Evolutionary conservation across 2,797 vertebrate species (phyloP).

Genomic region (Rhynchonycteris naso): DNA sequence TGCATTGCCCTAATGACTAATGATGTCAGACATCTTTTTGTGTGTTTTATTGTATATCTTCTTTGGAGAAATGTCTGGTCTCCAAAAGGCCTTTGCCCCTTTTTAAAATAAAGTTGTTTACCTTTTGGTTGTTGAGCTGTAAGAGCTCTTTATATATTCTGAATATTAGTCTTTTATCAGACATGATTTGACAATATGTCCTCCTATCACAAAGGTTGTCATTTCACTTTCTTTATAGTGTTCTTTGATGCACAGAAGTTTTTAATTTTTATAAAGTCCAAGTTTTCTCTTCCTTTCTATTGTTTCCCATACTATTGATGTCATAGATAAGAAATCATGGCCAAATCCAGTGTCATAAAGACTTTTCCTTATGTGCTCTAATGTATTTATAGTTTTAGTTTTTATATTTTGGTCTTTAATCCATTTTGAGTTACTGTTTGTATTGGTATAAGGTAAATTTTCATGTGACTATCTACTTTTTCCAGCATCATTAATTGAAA

Average conservation of each 20-base stretch:
- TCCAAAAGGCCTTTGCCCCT: neutral
- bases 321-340: neutral
- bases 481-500: neutral
- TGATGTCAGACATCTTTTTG: neutral
- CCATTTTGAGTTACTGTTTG: neutral
- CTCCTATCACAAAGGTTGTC: neutral
- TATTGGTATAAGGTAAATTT: neutral
- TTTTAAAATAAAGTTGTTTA: neutral
- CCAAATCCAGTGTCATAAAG: neutral
- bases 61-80: neutral
- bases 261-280: neutral
- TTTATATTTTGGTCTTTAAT: neutral
- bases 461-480: neutral
- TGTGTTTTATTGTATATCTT: neutral
- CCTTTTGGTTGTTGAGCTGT: neutral
- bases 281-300: neutral
- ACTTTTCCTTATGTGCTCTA: neutral
- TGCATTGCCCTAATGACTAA: neutral
- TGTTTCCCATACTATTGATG: neutral
- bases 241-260: neutral
- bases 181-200: neutral
- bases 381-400: neutral
- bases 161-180: neutral
- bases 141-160: neutral
- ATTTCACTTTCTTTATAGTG: neutral